Evolutionary conservation across 2,888 invertebrate species (phyloP).

Genomic region (Frankliniella fusca): DNA sequence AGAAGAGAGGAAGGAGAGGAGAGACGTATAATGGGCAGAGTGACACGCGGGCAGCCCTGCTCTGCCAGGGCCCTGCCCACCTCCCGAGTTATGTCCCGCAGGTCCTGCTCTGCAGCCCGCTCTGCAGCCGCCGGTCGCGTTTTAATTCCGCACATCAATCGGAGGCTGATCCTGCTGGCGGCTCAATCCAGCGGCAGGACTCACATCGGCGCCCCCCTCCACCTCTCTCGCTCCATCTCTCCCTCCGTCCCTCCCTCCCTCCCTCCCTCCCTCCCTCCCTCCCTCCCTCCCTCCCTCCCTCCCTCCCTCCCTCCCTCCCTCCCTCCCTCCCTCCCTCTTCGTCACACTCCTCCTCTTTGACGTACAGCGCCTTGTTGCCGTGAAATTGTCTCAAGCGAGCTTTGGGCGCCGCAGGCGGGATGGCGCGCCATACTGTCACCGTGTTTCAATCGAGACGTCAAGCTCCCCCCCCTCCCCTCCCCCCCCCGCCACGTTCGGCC

Average conservation of each 20-base stretch:
- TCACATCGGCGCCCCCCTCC: neutral
- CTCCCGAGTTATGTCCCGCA: conserved; percentile 16
- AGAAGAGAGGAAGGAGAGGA: neutral
- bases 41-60: neutral
- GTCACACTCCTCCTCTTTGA: neutral
- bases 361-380: neutral
- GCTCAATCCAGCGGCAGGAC: neutral
- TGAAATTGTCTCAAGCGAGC: neutral
- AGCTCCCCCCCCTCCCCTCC: neutral
- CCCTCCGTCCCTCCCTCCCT: neutral
- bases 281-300: neutral
- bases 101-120: neutral
- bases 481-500: neutral
- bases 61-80: neutral
- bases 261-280: neutral
- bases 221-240: too few species aligned
- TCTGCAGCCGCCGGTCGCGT: neutral
- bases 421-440: neutral
- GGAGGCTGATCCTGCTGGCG: conserved; percentile 2
- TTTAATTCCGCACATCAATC: conserved; percentile 25
- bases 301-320: neutral
- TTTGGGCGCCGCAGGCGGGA: neutral
- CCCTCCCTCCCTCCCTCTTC: neutral
- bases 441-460: neutral
- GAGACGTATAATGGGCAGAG: neutral